Percentiles rank a stretch among this genome's conserved stretches.
Evolutionary conservation across 2,113 vertebrate genomes (phyloP).

Genomic region (Camelus dromedarius): DNA sequence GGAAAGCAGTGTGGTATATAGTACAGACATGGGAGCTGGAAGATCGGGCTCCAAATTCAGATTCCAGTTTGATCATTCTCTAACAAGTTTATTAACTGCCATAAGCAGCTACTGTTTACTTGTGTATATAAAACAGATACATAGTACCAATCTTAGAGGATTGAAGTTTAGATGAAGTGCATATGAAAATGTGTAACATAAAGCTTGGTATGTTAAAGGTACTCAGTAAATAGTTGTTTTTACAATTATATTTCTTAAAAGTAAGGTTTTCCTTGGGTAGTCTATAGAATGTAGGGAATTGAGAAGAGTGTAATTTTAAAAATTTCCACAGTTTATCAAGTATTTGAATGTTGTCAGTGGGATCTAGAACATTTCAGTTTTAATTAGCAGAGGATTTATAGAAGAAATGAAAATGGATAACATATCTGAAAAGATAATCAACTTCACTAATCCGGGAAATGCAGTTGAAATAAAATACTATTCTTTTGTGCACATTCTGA

Average conservation of each 20-base stretch:
- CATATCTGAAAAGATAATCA: slow-evolving; percentile 15
- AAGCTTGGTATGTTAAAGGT: background rate
- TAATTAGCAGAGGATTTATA: slow-evolving; percentile 37
- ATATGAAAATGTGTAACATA: background rate
- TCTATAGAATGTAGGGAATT: background rate
- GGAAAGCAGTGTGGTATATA: background rate
- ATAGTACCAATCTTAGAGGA: background rate
- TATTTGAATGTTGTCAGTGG: background rate
- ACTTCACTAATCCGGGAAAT: background rate
- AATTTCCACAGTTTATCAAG: background rate
- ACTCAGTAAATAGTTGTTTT: background rate
- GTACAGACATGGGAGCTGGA: background rate
- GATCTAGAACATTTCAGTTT: background rate
- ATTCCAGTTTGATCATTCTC: background rate
- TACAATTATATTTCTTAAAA: slow-evolving; percentile 20
- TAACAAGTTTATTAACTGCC: background rate
- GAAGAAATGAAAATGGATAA: slow-evolving; percentile 1
- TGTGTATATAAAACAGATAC: background rate
- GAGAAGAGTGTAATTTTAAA: slow-evolving; percentile 19
- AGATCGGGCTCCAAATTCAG: background rate
- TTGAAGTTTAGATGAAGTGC: background rate
- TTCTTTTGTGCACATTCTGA: background rate
- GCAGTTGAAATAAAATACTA: background rate
- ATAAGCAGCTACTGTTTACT: background rate
- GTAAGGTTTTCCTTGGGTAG: background rate